These are phyloP conservation scores for Zele albiditarsus DNA, from an alignment of 2,888 invertebrate species.

Conservation along the genomic window DNA sequence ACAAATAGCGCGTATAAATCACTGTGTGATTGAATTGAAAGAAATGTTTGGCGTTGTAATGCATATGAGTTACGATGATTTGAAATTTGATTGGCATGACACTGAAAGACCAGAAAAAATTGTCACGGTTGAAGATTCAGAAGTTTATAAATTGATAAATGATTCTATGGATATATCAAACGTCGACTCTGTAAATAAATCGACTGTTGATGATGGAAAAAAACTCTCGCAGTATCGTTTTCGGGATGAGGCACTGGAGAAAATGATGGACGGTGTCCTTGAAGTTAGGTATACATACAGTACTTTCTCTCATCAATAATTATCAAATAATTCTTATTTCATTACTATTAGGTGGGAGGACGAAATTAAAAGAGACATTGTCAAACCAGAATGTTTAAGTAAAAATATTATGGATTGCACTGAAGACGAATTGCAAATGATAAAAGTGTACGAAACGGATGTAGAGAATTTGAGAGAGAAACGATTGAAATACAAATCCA, in stretches of 20 bases:
- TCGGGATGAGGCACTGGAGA: constrained; percentile 80
- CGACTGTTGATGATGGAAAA: constrained; percentile 67
- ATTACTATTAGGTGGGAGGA: constrained; percentile 83
- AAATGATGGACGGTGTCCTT: constrained; percentile 92
- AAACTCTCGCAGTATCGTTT: constrained; percentile 75
- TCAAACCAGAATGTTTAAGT: constrained; percentile 79
- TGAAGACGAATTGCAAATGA: constrained; percentile 81
- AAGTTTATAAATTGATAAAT: constrained; percentile 71
- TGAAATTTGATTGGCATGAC: constrained; percentile 75
- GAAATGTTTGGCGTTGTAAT: constrained; percentile 50
- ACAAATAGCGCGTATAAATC: constrained; percentile 78
- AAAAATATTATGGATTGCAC: constrained; percentile 81
- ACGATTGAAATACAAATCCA: constrained; percentile 82
- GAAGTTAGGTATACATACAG: constrained; percentile 76
- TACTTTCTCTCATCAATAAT: background rate
- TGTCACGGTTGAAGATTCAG: constrained; percentile 77
- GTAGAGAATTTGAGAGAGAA: constrained; percentile 80
- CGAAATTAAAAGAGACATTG: constrained; percentile 88
- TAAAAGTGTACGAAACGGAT: constrained; percentile 83
- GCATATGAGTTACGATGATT: constrained; percentile 19
- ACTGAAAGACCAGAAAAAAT: constrained; percentile 78
- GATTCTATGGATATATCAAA: constrained; percentile 66
- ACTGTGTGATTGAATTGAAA: constrained; percentile 77
- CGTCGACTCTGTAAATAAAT: constrained; percentile 71
- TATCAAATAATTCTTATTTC: background rate